A percentile compares a stretch with the other conserved stretches of the same genome.
phyloP scores from a whole-genome alignment of 2,888 invertebrate genomes.

The Alloplasta piceator region DNA sequence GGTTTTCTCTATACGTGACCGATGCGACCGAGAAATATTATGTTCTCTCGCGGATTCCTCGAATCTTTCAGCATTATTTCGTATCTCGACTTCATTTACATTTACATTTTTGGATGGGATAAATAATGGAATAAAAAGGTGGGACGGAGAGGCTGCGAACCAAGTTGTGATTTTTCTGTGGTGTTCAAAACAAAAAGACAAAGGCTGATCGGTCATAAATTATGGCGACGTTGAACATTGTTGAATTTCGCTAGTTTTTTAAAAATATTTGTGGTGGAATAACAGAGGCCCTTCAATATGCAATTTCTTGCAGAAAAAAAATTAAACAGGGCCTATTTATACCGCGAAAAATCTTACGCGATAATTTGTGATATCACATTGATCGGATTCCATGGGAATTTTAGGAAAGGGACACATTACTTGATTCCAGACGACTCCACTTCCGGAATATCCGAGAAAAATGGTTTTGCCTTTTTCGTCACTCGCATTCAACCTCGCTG shows the following conservation, averaged over 20 bases:
- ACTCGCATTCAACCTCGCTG: background rate
- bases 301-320: no score
- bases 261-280: no score
- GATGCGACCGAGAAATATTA: slow-evolving; percentile 26
- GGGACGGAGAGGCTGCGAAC: no score
- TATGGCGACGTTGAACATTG: no score
- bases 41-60: slow-evolving; percentile 14
- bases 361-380: slow-evolving; percentile 21
- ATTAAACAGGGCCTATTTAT: no score
- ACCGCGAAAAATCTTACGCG: background rate
- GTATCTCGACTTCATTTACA: background rate
- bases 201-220: no score
- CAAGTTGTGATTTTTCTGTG: no score
- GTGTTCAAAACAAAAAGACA: no score
- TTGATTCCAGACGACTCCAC: slow-evolving; percentile 16
- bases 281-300: no score
- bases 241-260: no score
- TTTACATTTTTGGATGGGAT: background rate
- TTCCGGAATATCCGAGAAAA: slow-evolving; percentile 20
- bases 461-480: background rate
- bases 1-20: slow-evolving; percentile 50
- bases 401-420: slow-evolving; percentile 22
- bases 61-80: slow-evolving; percentile 28
- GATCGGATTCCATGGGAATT: slow-evolving; percentile 7
- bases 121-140: background rate